Evolutionary conservation across 1,140 invertebrate species (phyloP), one percentile per base, ranked within the genome.

Genomic region (Dendrolimus kikuchii): DNA sequence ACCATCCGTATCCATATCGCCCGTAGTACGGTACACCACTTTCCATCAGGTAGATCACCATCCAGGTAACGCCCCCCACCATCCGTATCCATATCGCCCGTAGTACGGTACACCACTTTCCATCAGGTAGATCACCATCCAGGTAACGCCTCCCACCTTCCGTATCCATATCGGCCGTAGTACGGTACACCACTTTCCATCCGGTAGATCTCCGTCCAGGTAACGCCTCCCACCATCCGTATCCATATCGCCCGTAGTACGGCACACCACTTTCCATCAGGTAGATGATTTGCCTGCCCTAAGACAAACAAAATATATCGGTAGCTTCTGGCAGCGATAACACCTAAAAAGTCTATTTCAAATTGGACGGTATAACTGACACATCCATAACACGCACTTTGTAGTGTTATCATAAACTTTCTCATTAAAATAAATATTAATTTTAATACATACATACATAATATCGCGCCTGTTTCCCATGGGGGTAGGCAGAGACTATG

Each of bases 321-420:
- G 3, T 23, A 23, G 23, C 23, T 23, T 23, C 23, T 1, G 23
- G 23, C 23, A 23, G 3, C 23, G 23, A 23, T 23, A 23, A 23
- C 23, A 23, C 23, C 23, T 23, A 23, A 23, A 23, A 23, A 3
- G 23, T 23, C 23, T 23, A 23, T 70, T 59, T 59, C 77, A 69
- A 59, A 81, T 89, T 95, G 68, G 95, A 96, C 87, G 96, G 95
- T 86, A 89, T 90, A 68, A 68, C 54, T 75, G 75, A 44, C 71
- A 66, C 57, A 23, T 23, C 23, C 23, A 23, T 23, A 51, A 23
- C 23, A 23, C 3, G 23, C 3, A 1, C 23, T 23, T 23, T 23
- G 23, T 23, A 23, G 23, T 23, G 23, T 23, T 23, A 23, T 23
- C 23, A 23, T 23, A 23, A 23, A 23, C 23, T 23, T 23, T 23